Conservation (phyloP, 2,888 invertebrate genomes). For the Agrochola macilenta region DNA sequence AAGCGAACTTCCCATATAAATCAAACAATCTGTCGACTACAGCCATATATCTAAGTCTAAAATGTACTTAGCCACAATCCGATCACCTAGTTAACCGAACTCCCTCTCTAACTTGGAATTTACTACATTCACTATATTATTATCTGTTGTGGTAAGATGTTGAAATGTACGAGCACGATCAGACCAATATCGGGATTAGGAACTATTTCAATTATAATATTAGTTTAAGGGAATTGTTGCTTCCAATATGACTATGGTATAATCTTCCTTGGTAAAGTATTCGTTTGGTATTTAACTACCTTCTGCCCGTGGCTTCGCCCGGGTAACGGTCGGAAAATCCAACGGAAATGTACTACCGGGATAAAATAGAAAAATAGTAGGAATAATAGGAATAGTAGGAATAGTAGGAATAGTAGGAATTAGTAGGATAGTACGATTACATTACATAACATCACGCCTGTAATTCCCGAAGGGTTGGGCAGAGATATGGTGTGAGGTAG, state of each 20-base stretch:
- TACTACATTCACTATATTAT: slow-evolving; percentile 26
- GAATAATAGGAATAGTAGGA: no score
- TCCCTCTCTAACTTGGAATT: slow-evolving; percentile 37
- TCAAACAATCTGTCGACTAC: slow-evolving; percentile 6
- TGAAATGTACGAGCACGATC: slow-evolving; percentile 20
- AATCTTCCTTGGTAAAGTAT: background rate
- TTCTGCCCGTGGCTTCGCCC: no score
- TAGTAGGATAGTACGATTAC: no score
- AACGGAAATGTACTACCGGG: no score
- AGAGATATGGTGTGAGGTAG: no score
- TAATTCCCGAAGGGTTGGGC: no score
- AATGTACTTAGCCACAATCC: slow-evolving; percentile 10
- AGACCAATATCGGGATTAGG: background rate
- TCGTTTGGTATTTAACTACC: no score
- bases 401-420: no score
- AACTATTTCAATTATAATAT: slow-evolving; percentile 3
- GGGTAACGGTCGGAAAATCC: no score
- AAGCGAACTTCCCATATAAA: slow-evolving; percentile 24
- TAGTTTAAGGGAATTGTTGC: background rate
- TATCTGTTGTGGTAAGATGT: slow-evolving; percentile 24
- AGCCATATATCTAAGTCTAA: background rate
- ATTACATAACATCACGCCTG: no score
- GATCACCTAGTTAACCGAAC: slow-evolving; percentile 43
- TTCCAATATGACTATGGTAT: background rate
- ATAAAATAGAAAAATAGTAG: no score